These are phyloP conservation scores for Takifugu bimaculatus DNA, from an alignment of 2,113 vertebrate genomes.

Conservation along the genomic window DNA sequence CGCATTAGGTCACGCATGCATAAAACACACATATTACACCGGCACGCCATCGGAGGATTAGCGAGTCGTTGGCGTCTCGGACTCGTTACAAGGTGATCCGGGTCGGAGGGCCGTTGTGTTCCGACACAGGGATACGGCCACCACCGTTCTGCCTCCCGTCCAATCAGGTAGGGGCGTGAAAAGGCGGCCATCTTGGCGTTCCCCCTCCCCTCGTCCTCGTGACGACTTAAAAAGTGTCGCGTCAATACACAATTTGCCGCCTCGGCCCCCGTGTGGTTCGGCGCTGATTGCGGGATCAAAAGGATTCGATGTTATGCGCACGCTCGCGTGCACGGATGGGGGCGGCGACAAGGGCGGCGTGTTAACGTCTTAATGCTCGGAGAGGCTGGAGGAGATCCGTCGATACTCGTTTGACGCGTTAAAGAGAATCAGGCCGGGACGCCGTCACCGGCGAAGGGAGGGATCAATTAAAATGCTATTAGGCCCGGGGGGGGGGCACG, in stretches of 20 bases:
- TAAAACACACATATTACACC: conserved; percentile 72
- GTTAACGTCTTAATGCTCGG: conserved; percentile 40
- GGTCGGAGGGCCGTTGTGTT: conserved; percentile 4
- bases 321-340: too few species aligned
- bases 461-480: conserved; percentile 67
- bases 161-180: not conserved
- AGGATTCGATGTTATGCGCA: conserved; percentile 3
- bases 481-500: conserved; percentile 22
- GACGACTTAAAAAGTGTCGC: conserved; percentile 9
- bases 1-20: conserved; percentile 71
- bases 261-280: conserved; percentile 26
- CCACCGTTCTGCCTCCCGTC: too few species aligned
- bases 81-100: conserved; percentile 57
- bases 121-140: too few species aligned
- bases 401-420: conserved; percentile 51
- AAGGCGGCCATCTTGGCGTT: not conserved
- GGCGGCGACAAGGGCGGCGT: not conserved
- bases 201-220: not conserved
- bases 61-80: conserved; percentile 62
- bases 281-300: conserved; percentile 32
- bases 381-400: conserved; percentile 33
- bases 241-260: conserved; percentile 19
- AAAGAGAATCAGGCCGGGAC: conserved; percentile 36
- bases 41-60: conserved; percentile 59
- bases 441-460: conserved; percentile 37